A percentile compares a stretch with the other conserved stretches of the same genome.
Evolutionary conservation across 2,888 invertebrate genomes (phyloP).

Genomic region (Leptopterna dolabrata): DNA sequence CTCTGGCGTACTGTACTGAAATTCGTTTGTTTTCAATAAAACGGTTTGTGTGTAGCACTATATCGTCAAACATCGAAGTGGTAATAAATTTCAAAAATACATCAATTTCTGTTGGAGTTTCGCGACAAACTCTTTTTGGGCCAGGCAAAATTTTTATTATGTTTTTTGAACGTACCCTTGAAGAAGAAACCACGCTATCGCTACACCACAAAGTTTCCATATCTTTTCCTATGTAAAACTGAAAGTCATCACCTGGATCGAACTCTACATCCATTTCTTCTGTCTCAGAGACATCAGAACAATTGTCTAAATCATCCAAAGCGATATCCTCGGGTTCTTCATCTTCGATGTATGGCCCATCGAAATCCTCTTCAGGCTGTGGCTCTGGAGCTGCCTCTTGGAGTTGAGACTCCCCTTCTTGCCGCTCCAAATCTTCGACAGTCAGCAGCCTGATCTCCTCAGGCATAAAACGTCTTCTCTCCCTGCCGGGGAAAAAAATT

Average conservation of each 20-base stretch:
- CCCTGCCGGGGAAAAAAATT: no score
- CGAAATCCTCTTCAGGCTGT: not conserved
- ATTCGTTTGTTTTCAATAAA: not conserved
- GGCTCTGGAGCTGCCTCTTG: not conserved
- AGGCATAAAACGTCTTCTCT: no score
- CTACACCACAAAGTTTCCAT: not conserved
- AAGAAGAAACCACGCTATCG: not conserved
- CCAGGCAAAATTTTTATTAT: not conserved
- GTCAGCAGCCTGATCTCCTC: no score
- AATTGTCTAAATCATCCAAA: no score
- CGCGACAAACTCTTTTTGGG: not conserved
- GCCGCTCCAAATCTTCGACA: no score
- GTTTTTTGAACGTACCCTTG: not conserved
- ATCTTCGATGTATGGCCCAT: not conserved
- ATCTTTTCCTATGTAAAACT: not conserved
- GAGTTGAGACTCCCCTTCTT: no score
- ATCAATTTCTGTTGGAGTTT: not conserved
- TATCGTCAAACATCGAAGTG: not conserved
- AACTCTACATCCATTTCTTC: not conserved
- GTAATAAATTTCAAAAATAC: not conserved
- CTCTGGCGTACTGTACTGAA: not conserved
- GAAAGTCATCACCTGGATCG: not conserved
- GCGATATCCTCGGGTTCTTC: not conserved
- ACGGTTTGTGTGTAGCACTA: not conserved
- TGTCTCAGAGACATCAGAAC: not conserved